Conservation (phyloP, 2,113 vertebrate genomes). For the Petrocephalus microphthalmus region DNA sequence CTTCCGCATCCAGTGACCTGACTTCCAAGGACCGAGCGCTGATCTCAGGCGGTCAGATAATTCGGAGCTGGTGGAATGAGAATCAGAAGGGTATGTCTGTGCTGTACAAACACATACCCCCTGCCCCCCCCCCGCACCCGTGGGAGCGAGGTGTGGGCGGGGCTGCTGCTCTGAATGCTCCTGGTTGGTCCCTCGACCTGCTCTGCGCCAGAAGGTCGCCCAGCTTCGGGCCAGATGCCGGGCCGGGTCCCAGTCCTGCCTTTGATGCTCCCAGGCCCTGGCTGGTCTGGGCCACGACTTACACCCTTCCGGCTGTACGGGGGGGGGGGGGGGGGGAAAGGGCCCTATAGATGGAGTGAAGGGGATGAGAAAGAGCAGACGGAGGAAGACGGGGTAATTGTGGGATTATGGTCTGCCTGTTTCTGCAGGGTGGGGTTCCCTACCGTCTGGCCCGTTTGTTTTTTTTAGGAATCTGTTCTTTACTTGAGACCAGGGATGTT, state of each 20-base stretch:
- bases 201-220: not conserved
- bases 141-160: not conserved
- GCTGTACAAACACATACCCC: conserved; percentile 1
- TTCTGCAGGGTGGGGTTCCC: conserved; percentile 16
- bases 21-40: not conserved
- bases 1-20: conserved; percentile 18
- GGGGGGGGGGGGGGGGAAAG: too few species aligned
- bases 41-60: conserved; percentile 29
- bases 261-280: not conserved
- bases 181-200: not conserved
- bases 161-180: not conserved
- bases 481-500: conserved; percentile 11
- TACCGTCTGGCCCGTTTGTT: conserved; percentile 41
- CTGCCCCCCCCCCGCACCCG: not conserved
- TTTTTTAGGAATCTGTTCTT: conserved; percentile 34
- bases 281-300: not conserved
- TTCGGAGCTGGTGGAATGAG: conserved; percentile 22
- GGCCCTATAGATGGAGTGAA: not conserved
- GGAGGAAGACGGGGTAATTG: not conserved
- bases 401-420: not conserved
- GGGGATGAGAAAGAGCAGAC: not conserved
- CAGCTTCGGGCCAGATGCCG: conserved; percentile 6
- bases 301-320: not conserved
- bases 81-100: conserved; percentile 26
- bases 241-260: not conserved